Evolutionary conservation across 1,140 invertebrate genomes (phyloP).

Genomic region (Hycleus cichorii): DNA sequence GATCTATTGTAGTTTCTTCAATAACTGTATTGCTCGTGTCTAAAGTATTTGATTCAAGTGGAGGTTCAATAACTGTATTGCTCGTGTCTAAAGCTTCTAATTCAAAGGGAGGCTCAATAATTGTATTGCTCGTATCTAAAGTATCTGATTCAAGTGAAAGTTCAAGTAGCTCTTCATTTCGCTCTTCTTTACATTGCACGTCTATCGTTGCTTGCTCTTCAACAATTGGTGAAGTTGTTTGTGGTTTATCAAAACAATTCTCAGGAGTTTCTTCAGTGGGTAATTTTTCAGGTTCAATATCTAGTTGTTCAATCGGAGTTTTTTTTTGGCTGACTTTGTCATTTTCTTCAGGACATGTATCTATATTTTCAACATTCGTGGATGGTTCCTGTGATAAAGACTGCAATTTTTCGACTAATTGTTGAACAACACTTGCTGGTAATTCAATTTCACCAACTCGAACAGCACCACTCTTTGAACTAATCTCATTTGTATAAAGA

Average conservation of each 20-base stretch:
- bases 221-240: too few species aligned
- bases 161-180: too few species aligned
- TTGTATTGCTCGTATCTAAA: too few species aligned
- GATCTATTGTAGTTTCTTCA: neutral
- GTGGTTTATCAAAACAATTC: too few species aligned
- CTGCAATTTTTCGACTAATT: conserved; percentile 44
- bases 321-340: conserved; percentile 34
- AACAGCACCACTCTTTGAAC: conserved; percentile 54
- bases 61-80: too few species aligned
- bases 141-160: too few species aligned
- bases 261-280: too few species aligned
- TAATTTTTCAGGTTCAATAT: too few species aligned
- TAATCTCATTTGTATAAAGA: conserved; percentile 60
- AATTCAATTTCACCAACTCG: conserved; percentile 56
- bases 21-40: too few species aligned
- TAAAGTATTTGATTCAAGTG: too few species aligned
- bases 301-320: conserved; percentile 33
- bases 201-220: conserved; percentile 12
- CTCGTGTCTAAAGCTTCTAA: too few species aligned
- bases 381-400: neutral
- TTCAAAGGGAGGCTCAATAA: too few species aligned
- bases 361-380: conserved; percentile 5
- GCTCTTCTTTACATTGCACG: neutral
- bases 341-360: conserved; percentile 10
- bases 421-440: conserved; percentile 53